These are phyloP conservation scores for Melitaea athalia DNA, from an alignment of 2,888 invertebrate genomes.

Conservation along the genomic window DNA sequence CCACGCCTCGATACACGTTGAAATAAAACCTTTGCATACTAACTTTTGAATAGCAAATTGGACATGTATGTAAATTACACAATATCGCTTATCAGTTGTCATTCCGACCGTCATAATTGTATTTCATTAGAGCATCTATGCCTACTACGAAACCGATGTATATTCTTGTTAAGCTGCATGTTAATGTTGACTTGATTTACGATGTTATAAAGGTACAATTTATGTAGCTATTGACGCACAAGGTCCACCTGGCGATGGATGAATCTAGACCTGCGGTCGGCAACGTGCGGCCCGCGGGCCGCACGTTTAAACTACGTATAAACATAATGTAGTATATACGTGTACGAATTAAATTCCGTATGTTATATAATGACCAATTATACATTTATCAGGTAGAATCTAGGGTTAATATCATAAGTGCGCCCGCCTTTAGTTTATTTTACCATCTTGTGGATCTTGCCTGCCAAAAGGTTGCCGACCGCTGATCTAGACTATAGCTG, in stretches of 20 bases:
- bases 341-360: too few species aligned
- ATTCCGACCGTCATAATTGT: slow-evolving; percentile 52
- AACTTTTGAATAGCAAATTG: slow-evolving; percentile 45
- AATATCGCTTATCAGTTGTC: slow-evolving; percentile 53
- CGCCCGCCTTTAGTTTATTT: too few species aligned
- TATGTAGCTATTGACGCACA: slow-evolving; percentile 37
- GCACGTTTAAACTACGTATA: too few species aligned
- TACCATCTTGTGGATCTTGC: too few species aligned
- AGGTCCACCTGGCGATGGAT: slow-evolving; percentile 34
- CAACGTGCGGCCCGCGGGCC: too few species aligned
- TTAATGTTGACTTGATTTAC: slow-evolving; percentile 40
- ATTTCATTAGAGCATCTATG: slow-evolving; percentile 53
- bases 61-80: slow-evolving; percentile 58
- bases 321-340: too few species aligned
- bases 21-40: slow-evolving; percentile 28
- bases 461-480: too few species aligned
- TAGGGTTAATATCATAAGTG: too few species aligned
- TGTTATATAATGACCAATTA: too few species aligned
- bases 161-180: slow-evolving; percentile 26
- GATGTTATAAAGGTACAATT: slow-evolving; percentile 37
- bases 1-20: slow-evolving; percentile 23
- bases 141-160: slow-evolving; percentile 46
- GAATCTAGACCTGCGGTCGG: slow-evolving; percentile 17
- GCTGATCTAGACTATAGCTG: slow-evolving; percentile 24
- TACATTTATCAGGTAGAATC: too few species aligned